Base-by-base conservation (phyloP, 2,797 vertebrate species). In the Poecilia wingei region DNA sequence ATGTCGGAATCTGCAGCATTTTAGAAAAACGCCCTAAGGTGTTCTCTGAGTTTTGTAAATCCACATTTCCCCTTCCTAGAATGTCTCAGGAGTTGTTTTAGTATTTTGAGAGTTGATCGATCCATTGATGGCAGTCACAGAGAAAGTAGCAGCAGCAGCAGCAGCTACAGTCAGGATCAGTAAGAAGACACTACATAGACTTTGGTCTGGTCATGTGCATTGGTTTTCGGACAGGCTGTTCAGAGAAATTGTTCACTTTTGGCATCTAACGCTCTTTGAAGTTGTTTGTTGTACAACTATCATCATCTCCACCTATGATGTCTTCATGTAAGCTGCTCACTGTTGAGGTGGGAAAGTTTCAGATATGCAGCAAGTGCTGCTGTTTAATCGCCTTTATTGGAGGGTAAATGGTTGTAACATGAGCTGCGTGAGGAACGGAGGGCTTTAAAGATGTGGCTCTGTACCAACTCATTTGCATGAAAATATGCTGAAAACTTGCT, bases 401-500 rank as follows among this genome's bases (percentile, higher is more conserved):
- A 70, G 47, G 75, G 64, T 66, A 28, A 69, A 18, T 82, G 76
- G 78, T 72, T 75, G 28, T 3, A 1, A 70, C 49, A 77, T 72
- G 69, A 39, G 41, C 78, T 75, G 41, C 46, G 31, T 0, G 8
- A 72, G 31, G 75, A 79, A 22, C 6, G 47, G 12, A 45, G 49
- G 66, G 61, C 41, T 64, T 55, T 74, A 47, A 77, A 76, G 33
- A 81, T 46, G 43, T 25, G 36, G 36, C 41, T 43, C 57, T 10
- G 4, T 25, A 72, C 39, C 31, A 72, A 55, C 53, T 84, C 22
- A 81, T 84, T 73, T 79, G 49, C 80, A 83, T 82, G 59, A 53
- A 79, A 81, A 36, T 82, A 28, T 72, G 46, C 61, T 83, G 20
- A 72, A 71, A 66, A 1, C 10, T 55, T 66, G 73, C 3, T 0